Percentiles rank a stretch among this genome's conserved stretches.
phyloP scores from a whole-genome alignment of 2,797 vertebrate species.

The Onychomys torridus region DNA sequence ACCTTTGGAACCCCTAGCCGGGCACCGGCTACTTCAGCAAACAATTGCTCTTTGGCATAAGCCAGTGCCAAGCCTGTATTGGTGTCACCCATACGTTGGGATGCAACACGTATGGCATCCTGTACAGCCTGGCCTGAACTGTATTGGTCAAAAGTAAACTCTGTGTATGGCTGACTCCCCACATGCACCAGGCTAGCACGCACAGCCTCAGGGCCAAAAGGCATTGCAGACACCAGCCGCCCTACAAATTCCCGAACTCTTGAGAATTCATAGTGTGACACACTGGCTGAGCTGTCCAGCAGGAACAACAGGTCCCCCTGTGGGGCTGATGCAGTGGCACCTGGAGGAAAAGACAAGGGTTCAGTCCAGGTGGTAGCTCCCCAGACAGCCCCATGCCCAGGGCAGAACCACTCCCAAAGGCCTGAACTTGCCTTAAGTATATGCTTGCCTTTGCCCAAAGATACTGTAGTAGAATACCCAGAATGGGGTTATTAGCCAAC shows the following conservation, averaged over 20 bases:
- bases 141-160: conserved; percentile 92
- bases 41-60: conserved; percentile 89
- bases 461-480: background rate
- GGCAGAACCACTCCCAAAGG: background rate
- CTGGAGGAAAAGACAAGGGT: conserved; percentile 70
- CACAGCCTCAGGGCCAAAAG: conserved; percentile 91
- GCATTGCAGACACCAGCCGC: conserved; percentile 92
- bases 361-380: conserved; percentile 3
- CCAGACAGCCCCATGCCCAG: background rate
- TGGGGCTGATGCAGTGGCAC: conserved; percentile 76
- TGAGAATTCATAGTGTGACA: conserved; percentile 95
- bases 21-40: conserved; percentile 87
- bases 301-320: conserved; percentile 96
- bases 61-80: conserved; percentile 94
- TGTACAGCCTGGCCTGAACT: conserved; percentile 85
- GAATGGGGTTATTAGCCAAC: background rate
- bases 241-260: conserved; percentile 93
- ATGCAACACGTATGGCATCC: conserved; percentile 87
- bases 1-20: conserved; percentile 93
- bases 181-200: conserved; percentile 94
- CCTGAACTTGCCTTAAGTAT: background rate
- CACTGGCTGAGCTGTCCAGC: conserved; percentile 96
- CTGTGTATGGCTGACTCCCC: conserved; percentile 91
- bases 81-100: conserved; percentile 94
- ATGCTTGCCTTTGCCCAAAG: background rate